These are phyloP conservation scores for Morone chrysops DNA, from an alignment of 2,113 vertebrate species.

Conservation along the genomic window DNA sequence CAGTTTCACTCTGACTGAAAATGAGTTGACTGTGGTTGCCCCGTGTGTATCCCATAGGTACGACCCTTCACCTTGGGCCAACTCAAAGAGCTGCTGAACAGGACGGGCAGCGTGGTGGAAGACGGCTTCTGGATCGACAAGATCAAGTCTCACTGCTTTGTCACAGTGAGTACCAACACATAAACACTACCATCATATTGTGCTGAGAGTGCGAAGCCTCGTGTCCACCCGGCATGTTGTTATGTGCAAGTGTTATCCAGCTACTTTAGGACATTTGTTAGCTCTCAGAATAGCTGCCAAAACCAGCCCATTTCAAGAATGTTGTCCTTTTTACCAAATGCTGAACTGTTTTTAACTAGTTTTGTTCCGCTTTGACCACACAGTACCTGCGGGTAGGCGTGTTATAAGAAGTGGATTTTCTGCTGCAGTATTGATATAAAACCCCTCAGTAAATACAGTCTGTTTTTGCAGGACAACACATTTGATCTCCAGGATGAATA, in stretches of 20 bases:
- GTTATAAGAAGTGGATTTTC: neutral
- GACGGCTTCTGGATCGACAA: constrained; percentile 96
- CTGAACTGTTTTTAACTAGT: neutral
- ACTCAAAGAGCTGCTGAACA: constrained; percentile 90
- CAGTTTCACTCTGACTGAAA: neutral
- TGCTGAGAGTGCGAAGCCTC: neutral
- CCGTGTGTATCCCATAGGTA: constrained; percentile 78
- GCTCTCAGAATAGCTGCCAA: too few relatives aligned
- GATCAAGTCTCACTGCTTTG: constrained; percentile 94
- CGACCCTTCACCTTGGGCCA: constrained; percentile 93
- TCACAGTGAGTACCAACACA: constrained; percentile 84
- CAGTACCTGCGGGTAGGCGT: neutral
- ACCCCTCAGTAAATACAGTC: neutral
- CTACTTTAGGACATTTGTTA: neutral
- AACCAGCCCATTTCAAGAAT: neutral
- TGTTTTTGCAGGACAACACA: neutral
- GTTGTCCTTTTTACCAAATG: neutral
- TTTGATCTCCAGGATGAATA: neutral
- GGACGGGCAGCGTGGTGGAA: constrained; percentile 89
- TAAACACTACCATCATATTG: neutral
- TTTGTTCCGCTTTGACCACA: neutral
- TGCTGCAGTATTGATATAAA: neutral
- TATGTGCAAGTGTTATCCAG: neutral
- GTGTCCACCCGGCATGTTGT: neutral
- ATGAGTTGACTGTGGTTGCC: neutral